These are phyloP conservation scores for Sesia bembeciformis DNA, from an alignment of 2,888 invertebrate genomes.

Conservation along the genomic window DNA sequence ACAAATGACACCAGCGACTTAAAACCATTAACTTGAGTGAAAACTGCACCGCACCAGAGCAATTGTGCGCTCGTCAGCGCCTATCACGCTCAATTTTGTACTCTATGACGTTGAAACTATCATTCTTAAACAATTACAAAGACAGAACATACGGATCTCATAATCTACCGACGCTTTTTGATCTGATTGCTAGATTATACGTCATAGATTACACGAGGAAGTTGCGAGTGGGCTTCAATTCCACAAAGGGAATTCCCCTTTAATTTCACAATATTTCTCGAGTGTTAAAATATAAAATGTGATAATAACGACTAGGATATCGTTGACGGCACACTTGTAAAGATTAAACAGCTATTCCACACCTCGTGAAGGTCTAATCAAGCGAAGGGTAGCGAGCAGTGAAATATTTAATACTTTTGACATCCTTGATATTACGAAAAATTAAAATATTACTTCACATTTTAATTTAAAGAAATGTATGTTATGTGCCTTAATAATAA, in stretches of 20 bases:
- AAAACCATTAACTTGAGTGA: slow-evolving; percentile 41
- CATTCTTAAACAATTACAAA: not conserved
- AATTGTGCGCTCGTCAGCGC: not conserved
- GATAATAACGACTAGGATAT: not conserved
- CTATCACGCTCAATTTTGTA: slow-evolving; percentile 16
- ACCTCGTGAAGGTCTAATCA: not conserved
- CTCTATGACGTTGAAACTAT: slow-evolving; percentile 6
- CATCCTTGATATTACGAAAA: too few species aligned
- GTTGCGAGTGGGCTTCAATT: too few species aligned
- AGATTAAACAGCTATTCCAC: not conserved
- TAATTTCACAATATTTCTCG: not conserved
- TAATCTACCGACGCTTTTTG: too few species aligned
- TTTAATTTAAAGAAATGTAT: too few species aligned
- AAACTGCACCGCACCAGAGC: slow-evolving; percentile 18
- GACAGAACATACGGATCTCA: too few species aligned
- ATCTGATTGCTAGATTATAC: too few species aligned
- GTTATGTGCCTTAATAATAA: too few species aligned
- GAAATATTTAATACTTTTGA: not conserved
- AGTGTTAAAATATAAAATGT: not conserved
- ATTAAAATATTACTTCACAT: too few species aligned
- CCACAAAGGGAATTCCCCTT: not conserved
- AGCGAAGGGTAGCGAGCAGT: not conserved
- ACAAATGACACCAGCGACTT: slow-evolving; percentile 28
- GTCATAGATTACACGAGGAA: too few species aligned
- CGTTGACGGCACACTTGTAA: not conserved